A percentile compares a stretch with the other conserved stretches of the same genome.
These are phyloP conservation scores for Glareola pratincola DNA, from an alignment of 2,113 vertebrate genomes.

Conservation along the genomic window DNA sequence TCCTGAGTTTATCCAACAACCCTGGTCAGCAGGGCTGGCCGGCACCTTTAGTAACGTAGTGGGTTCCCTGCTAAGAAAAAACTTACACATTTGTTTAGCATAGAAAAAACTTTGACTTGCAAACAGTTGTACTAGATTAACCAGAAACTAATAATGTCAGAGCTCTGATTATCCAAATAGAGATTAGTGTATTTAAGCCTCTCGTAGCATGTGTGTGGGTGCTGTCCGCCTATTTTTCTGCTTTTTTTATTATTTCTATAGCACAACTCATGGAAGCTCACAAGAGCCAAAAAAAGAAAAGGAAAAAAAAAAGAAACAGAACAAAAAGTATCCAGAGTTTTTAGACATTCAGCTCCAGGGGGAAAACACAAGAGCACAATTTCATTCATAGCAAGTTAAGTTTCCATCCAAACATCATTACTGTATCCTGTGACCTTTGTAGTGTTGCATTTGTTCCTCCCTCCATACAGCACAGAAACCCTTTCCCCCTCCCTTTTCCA, in stretches of 20 bases:
- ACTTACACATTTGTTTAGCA: rapidly evolving
- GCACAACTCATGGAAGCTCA: not conserved
- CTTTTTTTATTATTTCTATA: not conserved
- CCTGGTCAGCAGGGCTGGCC: not conserved
- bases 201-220: not conserved
- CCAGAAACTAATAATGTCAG: not conserved
- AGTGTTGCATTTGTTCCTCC: conserved; percentile 14
- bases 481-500: conserved; percentile 32
- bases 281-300: not conserved
- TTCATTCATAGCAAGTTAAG: conserved; percentile 56
- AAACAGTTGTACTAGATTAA: not conserved
- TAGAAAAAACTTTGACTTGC: not conserved
- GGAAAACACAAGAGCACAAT: conserved; percentile 28
- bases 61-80: not conserved
- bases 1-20: not conserved
- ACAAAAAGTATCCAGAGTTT: conserved; percentile 34
- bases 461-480: not conserved
- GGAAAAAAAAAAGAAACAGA: not conserved
- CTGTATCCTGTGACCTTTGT: conserved; percentile 51
- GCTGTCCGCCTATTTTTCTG: not conserved
- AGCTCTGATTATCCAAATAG: not conserved
- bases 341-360: conserved; percentile 41
- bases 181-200: not conserved
- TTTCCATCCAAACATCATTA: conserved; percentile 62
- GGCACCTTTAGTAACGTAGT: rapidly evolving